A percentile compares a stretch with the other conserved stretches of the same genome.
Evolutionary conservation across 2,797 vertebrate species (phyloP).

Genomic region (Urocyon cinereoargenteus): DNA sequence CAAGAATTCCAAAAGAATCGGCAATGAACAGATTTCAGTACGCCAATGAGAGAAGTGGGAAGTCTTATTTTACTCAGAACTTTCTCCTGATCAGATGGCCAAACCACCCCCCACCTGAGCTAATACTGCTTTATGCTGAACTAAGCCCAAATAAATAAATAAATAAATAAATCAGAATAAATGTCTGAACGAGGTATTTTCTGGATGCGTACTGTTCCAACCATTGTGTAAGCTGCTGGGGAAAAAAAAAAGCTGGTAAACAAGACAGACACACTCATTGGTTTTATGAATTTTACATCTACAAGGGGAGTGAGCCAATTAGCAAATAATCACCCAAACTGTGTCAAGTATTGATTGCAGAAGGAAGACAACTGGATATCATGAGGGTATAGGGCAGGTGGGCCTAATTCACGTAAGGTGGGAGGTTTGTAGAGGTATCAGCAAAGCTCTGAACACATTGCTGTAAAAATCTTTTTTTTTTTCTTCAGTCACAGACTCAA

Average conservation of each 20-base stretch:
- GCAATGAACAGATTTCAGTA: neutral
- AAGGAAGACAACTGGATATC: neutral
- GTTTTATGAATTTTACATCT: neutral
- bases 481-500: neutral
- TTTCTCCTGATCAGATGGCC: neutral
- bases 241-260: neutral
- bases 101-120: rapidly evolving
- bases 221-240: neutral
- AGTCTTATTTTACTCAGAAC: neutral
- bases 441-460: neutral
- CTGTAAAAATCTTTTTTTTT: neutral
- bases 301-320: neutral
- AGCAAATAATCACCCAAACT: neutral
- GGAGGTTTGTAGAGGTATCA: neutral
- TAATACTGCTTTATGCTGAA: neutral
- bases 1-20: neutral
- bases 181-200: neutral
- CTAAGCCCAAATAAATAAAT: neutral
- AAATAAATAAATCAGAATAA: neutral
- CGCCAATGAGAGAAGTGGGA: neutral
- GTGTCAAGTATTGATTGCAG: neutral
- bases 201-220: neutral
- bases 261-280: neutral
- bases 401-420: neutral
- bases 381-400: rapidly evolving